Evolutionary conservation across 2,797 vertebrate species (phyloP), one percentile per base, ranked within the genome.

Genomic region (Enoplosus armatus): DNA sequence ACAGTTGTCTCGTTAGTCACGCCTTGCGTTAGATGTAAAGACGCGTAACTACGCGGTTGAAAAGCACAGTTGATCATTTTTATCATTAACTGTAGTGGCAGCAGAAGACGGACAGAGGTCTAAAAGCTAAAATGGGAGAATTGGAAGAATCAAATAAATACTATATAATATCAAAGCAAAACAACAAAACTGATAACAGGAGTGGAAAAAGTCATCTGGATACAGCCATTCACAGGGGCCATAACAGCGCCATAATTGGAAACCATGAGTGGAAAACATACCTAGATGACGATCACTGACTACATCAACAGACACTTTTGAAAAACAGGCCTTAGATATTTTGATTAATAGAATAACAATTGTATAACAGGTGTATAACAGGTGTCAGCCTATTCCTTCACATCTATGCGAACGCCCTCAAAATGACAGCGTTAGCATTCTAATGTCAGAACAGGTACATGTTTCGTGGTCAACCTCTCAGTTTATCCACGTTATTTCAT

Each of bases 1-100:
- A 60, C 27, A 50, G 20, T 47, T 50, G 58, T 55, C n/a, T 64
- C 77, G 73, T 83, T 62, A 70, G 43, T 83, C 71, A 80, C 69
- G 51, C 31, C 60, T 48, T n/a, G 31, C 39, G 60, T 72, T 74
- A n/a, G 45, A 58, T 68, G 41, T 54, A 45, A 55, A 75, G 65
- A 79, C 68, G 76, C 14, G 8, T 24, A 68, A 54, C 37, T 29
- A 11, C 51, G 33, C 12, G 22, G 18, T 56, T 61, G 6, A 66
- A n/a, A 54, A 22, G 24, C 11, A 69, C 3, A 48, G 50, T 4
- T 59, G 24, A 61, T 56, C 18, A 27, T 26, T 45, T 41, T 27
- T 14, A 31, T 22, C 16, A 39, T 39, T 61, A n/a, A 53, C 27
- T 69, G 22, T 26, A 26, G 9, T 18, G 6, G 35, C n/a, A 31